Percentiles rank a stretch among this genome's conserved stretches.
Evolutionary conservation across 2,797 vertebrate genomes (phyloP).

Genomic region (Syngnathus acus): DNA sequence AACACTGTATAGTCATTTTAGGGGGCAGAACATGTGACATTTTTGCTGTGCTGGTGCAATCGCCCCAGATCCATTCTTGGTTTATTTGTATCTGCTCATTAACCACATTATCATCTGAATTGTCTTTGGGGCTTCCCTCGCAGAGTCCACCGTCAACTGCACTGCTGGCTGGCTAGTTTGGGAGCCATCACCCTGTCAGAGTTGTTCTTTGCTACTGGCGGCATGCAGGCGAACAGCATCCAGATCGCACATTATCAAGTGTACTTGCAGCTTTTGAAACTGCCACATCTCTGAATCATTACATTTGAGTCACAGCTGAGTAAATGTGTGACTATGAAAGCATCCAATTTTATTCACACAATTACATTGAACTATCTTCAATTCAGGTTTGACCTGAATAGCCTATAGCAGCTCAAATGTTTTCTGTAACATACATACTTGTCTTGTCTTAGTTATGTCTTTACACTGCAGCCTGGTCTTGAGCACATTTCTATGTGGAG

Average conservation of each 20-base stretch:
- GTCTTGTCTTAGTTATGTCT: conserved; percentile 6
- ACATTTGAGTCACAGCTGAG: conserved; percentile 1
- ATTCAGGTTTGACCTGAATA: background rate
- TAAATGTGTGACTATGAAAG: conserved; percentile 15
- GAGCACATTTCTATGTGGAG: conserved; percentile 6
- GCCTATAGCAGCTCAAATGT: background rate
- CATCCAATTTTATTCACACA: background rate
- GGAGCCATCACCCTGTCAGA: conserved; percentile 15
- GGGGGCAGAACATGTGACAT: conserved; percentile 5
- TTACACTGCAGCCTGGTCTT: conserved; percentile 8
- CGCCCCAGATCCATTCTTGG: conserved; percentile 12
- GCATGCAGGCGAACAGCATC: background rate
- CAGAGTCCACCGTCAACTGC: conserved; percentile 15
- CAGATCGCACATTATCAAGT: conserved; percentile 36
- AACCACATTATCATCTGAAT: conserved; percentile 28
- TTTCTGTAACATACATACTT: background rate
- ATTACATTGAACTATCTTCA: conserved; percentile 1
- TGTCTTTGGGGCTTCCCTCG: conserved; percentile 18
- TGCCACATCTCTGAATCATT: conserved; percentile 4
- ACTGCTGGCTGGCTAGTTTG: conserved; percentile 18
- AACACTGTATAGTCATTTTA: conserved; percentile 2
- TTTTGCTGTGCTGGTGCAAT: conserved; percentile 9
- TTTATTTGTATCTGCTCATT: conserved; percentile 33
- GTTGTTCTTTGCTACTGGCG: conserved; percentile 17
- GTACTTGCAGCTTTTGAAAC: conserved; percentile 20